These are phyloP conservation scores for Melanchra persicariae DNA, from an alignment of 2,888 invertebrate species.

Conservation along the genomic window DNA sequence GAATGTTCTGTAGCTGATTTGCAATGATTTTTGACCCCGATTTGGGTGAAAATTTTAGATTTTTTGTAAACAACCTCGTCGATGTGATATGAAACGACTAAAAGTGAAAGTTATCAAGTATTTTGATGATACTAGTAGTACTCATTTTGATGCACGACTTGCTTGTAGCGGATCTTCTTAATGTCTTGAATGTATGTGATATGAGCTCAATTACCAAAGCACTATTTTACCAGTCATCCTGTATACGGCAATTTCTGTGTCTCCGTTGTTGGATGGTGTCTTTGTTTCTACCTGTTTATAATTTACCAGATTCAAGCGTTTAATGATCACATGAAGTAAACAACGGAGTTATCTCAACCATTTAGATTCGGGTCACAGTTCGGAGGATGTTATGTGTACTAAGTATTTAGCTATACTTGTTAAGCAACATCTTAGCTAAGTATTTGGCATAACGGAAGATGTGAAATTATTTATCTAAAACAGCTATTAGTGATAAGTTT, in stretches of 20 bases:
- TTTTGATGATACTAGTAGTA: too few relatives aligned
- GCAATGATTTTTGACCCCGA: too few relatives aligned
- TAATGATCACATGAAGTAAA: slow-evolving; percentile 10
- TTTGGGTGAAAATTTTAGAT: too few relatives aligned
- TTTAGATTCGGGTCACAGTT: slow-evolving; percentile 30
- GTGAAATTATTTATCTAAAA: slow-evolving; percentile 9
- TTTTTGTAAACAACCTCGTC: too few relatives aligned
- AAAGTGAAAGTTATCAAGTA: too few relatives aligned
- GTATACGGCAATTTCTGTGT: background rate
- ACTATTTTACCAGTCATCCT: too few relatives aligned
- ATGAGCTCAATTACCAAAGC: too few relatives aligned
- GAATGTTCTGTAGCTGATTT: too few relatives aligned
- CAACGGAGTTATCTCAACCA: slow-evolving; percentile 43
- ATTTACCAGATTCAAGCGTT: background rate
- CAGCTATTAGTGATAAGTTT: background rate
- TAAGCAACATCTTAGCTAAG: slow-evolving; percentile 17
- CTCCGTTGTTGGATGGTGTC: background rate
- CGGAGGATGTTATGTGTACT: slow-evolving; percentile 20
- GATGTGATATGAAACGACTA: too few relatives aligned
- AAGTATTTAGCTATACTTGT: slow-evolving; percentile 17
- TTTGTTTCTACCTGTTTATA: background rate
- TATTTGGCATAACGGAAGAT: slow-evolving; percentile 19
- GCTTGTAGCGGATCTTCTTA: too few relatives aligned
- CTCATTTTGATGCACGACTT: too few relatives aligned
- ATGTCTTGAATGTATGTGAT: too few relatives aligned